Conservation (phyloP, 1,140 invertebrate species). For the Sitophilus oryzae region DNA sequence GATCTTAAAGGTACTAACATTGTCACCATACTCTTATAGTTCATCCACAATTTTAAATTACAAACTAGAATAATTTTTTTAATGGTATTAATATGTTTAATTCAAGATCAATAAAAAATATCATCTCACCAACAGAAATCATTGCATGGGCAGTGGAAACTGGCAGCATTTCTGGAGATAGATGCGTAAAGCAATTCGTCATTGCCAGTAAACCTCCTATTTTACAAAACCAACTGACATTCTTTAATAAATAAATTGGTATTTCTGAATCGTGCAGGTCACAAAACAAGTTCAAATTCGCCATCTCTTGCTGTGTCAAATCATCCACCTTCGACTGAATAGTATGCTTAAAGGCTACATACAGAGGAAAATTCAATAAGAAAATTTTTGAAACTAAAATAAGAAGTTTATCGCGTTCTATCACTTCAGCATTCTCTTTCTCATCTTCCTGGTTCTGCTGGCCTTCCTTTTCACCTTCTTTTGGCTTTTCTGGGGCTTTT, state of each 20-base stretch:
- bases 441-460: conserved; percentile 30
- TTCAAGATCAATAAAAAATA: not conserved
- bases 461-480: conserved; percentile 1
- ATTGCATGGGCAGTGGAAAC: conserved; percentile 85
- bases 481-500: conserved; percentile 28
- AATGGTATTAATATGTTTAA: conserved; percentile 1
- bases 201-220: conserved; percentile 80
- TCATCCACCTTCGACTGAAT: conserved; percentile 69
- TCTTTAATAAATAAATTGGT: conserved; percentile 79
- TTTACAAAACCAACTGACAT: conserved; percentile 88
- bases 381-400: conserved; percentile 77
- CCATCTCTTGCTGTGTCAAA: conserved; percentile 69
- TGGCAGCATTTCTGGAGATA: conserved; percentile 68
- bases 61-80: conserved; percentile 54
- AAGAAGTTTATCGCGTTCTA: conserved; percentile 72
- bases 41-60: conserved; percentile 91
- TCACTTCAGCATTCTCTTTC: conserved; percentile 35
- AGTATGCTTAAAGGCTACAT: conserved; percentile 86
- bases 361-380: conserved; percentile 83
- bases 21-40: conserved; percentile 81
- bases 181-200: conserved; percentile 73
- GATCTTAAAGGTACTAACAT: conserved; percentile 80
- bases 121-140: conserved; percentile 59
- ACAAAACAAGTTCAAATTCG: conserved; percentile 74
- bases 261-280: conserved; percentile 90